Evolutionary conservation across 2,888 invertebrate species (phyloP).

Genomic region (Polydesmus complanatus): DNA sequence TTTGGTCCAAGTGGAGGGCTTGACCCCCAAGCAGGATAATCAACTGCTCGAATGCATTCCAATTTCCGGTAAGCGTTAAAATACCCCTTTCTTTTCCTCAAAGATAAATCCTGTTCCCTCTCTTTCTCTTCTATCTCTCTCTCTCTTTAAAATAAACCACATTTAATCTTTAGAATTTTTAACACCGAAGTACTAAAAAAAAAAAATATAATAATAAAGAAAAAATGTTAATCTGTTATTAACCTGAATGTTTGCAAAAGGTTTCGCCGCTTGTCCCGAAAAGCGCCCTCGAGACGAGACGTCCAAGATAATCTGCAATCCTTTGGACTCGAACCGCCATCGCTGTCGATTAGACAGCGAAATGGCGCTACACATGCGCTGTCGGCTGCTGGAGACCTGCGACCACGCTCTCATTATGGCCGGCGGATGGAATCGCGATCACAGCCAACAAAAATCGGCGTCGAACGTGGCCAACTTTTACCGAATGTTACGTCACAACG

Average conservation of each 20-base stretch:
- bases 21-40: slow-evolving; percentile 22
- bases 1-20: slow-evolving; percentile 29
- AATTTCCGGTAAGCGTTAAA: slow-evolving; percentile 1
- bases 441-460: slow-evolving; percentile 29
- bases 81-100: neutral
- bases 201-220: neutral
- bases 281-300: slow-evolving; percentile 30
- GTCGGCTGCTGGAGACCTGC: slow-evolving; percentile 37
- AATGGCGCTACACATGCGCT: slow-evolving; percentile 30
- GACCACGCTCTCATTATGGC: slow-evolving; percentile 39
- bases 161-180: neutral
- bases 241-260: slow-evolving; percentile 24
- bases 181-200: neutral
- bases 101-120: neutral
- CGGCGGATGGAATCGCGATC: slow-evolving; percentile 39
- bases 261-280: slow-evolving; percentile 31
- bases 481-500: slow-evolving; percentile 33
- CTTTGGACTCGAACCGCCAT: slow-evolving; percentile 34
- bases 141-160: neutral
- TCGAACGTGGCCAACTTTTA: slow-evolving; percentile 32
- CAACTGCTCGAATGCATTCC: slow-evolving; percentile 26
- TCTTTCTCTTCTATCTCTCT: neutral
- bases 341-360: slow-evolving; percentile 34
- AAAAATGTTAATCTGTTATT: neutral
- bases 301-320: slow-evolving; percentile 32